Evolutionary conservation across 2,797 vertebrate species (phyloP).

Genomic region (Pseudotriccus pelzelni): DNA sequence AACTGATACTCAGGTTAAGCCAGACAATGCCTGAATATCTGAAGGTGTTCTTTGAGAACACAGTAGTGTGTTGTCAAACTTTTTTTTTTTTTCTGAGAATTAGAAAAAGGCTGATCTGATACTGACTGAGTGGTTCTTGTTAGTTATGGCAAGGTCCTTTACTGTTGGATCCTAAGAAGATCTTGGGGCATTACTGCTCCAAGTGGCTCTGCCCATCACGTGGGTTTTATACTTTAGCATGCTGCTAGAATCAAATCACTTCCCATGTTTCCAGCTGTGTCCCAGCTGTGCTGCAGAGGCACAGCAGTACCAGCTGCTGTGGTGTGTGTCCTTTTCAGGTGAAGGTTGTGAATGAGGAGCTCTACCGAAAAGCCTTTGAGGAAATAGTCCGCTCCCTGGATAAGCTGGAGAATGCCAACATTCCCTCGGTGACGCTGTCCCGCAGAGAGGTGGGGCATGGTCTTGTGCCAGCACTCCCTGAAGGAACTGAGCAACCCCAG

Average conservation of each 20-base stretch:
- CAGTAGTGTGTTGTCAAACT: neutral
- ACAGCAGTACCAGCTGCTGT: neutral
- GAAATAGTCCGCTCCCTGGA: slow-evolving; percentile 92
- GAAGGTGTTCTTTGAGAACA: neutral
- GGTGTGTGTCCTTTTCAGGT: slow-evolving; percentile 78
- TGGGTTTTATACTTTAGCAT: fast-evolving
- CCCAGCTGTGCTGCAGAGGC: neutral
- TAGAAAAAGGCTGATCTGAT: neutral
- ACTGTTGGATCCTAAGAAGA: neutral
- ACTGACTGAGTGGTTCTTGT: neutral
- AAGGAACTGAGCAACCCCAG: neutral
- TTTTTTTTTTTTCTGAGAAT: neutral
- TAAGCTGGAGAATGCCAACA: slow-evolving; percentile 96
- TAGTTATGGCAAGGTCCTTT: neutral
- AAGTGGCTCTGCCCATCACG: neutral
- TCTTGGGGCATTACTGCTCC: neutral
- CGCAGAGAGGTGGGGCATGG: slow-evolving; percentile 82
- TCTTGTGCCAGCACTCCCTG: neutral
- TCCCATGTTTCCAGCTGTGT: neutral
- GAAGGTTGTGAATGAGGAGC: slow-evolving; percentile 86
- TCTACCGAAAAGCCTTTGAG: slow-evolving; percentile 89
- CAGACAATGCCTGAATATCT: neutral
- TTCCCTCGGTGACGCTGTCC: slow-evolving; percentile 90
- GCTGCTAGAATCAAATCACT: neutral
- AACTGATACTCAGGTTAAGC: neutral